These are phyloP conservation scores for Leucania comma DNA, from an alignment of 2,888 invertebrate species.

Conservation along the genomic window DNA sequence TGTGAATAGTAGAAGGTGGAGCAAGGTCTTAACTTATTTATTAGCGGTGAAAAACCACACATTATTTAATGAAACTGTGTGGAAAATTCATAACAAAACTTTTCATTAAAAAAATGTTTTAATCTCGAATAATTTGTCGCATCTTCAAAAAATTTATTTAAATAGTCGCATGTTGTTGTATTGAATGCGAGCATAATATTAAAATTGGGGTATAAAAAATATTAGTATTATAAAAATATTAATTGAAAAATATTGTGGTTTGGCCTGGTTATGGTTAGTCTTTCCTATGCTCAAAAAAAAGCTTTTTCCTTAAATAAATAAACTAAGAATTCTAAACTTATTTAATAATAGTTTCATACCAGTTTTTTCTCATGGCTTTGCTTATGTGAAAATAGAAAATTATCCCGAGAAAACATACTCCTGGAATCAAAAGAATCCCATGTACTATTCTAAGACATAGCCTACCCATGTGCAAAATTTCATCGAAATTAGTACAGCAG, in stretches of 20 bases:
- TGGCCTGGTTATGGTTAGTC: fast-evolving
- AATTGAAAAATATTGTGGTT: not conserved
- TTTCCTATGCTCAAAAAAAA: too few species aligned
- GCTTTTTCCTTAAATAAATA: too few species aligned
- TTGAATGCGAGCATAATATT: not conserved
- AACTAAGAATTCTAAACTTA: too few species aligned
- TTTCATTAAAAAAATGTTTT: not conserved
- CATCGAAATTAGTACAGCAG: too few species aligned
- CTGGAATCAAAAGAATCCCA: too few species aligned
- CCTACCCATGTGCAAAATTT: too few species aligned
- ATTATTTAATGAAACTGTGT: fast-evolving
- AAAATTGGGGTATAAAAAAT: fast-evolving
- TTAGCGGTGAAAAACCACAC: not conserved
- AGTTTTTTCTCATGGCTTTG: too few species aligned
- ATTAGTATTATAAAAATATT: slow-evolving; percentile 19
- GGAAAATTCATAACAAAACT: not conserved
- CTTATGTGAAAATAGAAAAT: too few species aligned
- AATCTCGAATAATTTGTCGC: not conserved
- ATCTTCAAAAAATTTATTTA: not conserved
- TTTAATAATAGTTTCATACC: too few species aligned
- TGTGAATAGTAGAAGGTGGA: slow-evolving; percentile 50
- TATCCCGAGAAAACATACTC: too few species aligned
- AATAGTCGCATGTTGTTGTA: not conserved
- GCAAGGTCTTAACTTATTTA: slow-evolving; percentile 50
- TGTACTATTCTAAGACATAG: too few species aligned